These are phyloP conservation scores for Sphyrna mokarran DNA, from an alignment of 2,113 vertebrate genomes.

Conservation along the genomic window DNA sequence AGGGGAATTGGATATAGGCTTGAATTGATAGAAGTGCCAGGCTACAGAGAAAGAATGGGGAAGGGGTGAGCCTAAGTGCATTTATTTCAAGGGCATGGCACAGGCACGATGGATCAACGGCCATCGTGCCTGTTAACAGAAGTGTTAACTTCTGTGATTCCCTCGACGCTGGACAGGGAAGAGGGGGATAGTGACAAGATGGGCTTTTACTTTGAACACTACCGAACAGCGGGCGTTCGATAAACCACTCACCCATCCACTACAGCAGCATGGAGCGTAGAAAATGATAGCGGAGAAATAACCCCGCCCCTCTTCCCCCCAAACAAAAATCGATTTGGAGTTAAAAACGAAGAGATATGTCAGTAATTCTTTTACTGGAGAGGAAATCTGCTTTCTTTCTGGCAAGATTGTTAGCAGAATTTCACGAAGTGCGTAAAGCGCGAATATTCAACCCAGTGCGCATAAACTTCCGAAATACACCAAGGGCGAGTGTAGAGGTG, in stretches of 20 bases:
- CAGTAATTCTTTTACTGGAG: not conserved
- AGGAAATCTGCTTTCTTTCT: not conserved
- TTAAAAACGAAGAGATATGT: not conserved
- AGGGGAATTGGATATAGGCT: not conserved
- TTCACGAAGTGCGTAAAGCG: not conserved
- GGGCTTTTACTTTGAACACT: not conserved
- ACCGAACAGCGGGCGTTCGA: not conserved
- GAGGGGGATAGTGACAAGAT: not conserved
- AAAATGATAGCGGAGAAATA: not conserved
- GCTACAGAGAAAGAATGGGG: not conserved
- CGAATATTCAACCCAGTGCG: not conserved
- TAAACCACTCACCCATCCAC: too few relatives aligned
- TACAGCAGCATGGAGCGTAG: not conserved
- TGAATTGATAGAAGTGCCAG: not conserved
- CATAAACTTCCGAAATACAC: not conserved
- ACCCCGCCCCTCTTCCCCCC: too few relatives aligned
- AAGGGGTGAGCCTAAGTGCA: not conserved
- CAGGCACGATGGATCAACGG: not conserved
- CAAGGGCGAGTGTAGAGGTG: not conserved
- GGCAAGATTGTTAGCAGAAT: not conserved
- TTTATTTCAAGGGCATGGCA: not conserved
- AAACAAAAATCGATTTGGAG: not conserved
- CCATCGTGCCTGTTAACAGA: not conserved
- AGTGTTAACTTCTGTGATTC: not conserved
- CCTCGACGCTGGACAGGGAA: not conserved